Base-by-base conservation (phyloP, 2,113 vertebrate species). In the Gymnocephalus cernua region DNA sequence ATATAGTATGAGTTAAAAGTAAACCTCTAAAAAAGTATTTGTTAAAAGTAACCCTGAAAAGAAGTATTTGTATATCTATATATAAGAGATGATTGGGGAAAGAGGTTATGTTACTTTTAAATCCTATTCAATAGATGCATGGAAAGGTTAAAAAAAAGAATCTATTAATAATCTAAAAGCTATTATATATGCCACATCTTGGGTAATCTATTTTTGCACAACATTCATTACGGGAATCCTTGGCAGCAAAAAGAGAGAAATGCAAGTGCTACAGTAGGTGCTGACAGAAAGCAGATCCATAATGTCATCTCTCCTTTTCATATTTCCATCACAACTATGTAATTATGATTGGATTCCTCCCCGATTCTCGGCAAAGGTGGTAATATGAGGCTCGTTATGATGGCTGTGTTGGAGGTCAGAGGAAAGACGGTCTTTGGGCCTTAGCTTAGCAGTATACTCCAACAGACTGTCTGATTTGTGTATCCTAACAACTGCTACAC, bases 271-370 rank as follows among this genome's bases (percentile, higher is more conserved):
- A 41, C 38, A 41, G 10, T 41, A 79, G 81, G 82, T 88, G 71
- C 85, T 87, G 84, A 79, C 83, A 87, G 88, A 87, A 91, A 91
- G 86, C 88, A 69, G 84, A 92, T 92, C 92, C 76, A 90, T 91
- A 93, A 88, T 87, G 92, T 88, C 88, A 89, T 91, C 81, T 92
- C 79, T 86, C 87, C 83, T 91, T 93, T 92, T 93, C 83, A 89
- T 86, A 93, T 93, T 93, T 93, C 88, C 86, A 86, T 90, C 87
- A 92, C 85, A 87, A 86, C 90, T 92, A 93, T 89, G 83, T 86
- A 93, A 91, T 94, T 93, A 94, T 91, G 91, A 93, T 93, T 92
- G 92, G 90, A 93, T 95, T 94, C 89, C 75, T 86, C 80, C 85
- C 78, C 77, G 83, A 90, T 94, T 94, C 93, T 92, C 92, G 91